Conservation (phyloP, 1,140 invertebrate genomes). For the Platyscapa corneri region DNA sequence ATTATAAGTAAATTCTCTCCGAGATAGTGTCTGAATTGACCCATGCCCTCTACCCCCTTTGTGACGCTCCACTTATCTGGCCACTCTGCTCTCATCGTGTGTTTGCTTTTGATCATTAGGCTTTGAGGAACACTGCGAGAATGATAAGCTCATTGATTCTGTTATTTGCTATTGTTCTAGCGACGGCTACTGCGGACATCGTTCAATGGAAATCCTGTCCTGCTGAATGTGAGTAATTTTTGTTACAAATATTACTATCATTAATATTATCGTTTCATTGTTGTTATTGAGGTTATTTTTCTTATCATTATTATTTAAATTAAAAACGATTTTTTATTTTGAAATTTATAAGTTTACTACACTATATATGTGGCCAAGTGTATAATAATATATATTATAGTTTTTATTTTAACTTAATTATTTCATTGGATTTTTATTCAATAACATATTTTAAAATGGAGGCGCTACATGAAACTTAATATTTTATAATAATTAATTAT, state of each 20-base stretch:
- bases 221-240: constrained; percentile 7
- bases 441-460: too few species aligned
- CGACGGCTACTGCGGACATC: not conserved
- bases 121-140: not conserved
- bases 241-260: not conserved
- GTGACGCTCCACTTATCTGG: constrained; percentile 20
- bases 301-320: not conserved
- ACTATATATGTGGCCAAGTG: too few species aligned
- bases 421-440: too few species aligned
- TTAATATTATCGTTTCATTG: not conserved
- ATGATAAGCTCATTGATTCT: constrained; percentile 2
- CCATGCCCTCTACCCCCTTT: constrained; percentile 24
- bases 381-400: too few species aligned
- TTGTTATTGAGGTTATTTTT: not conserved
- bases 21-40: constrained; percentile 24
- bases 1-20: constrained; percentile 17
- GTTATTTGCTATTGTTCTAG: not conserved
- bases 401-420: too few species aligned
- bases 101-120: not conserved
- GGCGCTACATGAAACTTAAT: too few species aligned
- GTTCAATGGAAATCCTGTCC: constrained; percentile 28
- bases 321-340: not conserved
- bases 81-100: not conserved
- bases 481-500: too few species aligned
- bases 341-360: not conserved